A percentile compares a stretch with the other conserved stretches of the same genome.
Evolutionary conservation across 2,113 vertebrate genomes (phyloP).

Genomic region (Lagopus muta): DNA sequence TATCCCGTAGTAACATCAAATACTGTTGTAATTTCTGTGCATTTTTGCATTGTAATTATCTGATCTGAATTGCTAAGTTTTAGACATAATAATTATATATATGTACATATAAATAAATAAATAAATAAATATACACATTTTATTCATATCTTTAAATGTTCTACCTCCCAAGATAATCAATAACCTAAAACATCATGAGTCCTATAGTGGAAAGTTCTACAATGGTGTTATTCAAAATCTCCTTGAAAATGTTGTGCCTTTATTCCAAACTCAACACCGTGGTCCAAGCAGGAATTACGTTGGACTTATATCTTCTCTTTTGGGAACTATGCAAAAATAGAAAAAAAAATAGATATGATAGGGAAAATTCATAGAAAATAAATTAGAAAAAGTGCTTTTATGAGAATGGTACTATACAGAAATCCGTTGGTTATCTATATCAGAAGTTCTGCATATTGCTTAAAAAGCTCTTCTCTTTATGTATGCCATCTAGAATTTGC

Average conservation of each 20-base stretch:
- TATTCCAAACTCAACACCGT: neutral
- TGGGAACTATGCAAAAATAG: neutral
- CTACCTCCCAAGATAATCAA: neutral
- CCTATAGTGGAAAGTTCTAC: neutral
- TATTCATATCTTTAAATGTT: neutral
- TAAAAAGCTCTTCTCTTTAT: conserved; percentile 58
- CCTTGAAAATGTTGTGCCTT: neutral
- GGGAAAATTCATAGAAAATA: neutral
- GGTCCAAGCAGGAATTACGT: neutral
- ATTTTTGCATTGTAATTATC: neutral
- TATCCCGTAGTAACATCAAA: neutral
- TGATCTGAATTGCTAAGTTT: neutral
- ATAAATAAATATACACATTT: neutral
- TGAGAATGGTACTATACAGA: neutral
- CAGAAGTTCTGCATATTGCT: neutral
- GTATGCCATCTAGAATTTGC: conserved; percentile 55
- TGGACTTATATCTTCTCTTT: neutral
- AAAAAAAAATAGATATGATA: neutral
- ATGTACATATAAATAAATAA: too few species aligned
- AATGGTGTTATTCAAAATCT: neutral
- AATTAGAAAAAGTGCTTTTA: neutral
- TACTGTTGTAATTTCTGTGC: neutral
- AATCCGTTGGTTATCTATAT: neutral
- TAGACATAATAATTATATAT: neutral
- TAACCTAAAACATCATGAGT: neutral